Base-by-base conservation (phyloP, 1,140 invertebrate species). In the Heliconius eleuchia region DNA sequence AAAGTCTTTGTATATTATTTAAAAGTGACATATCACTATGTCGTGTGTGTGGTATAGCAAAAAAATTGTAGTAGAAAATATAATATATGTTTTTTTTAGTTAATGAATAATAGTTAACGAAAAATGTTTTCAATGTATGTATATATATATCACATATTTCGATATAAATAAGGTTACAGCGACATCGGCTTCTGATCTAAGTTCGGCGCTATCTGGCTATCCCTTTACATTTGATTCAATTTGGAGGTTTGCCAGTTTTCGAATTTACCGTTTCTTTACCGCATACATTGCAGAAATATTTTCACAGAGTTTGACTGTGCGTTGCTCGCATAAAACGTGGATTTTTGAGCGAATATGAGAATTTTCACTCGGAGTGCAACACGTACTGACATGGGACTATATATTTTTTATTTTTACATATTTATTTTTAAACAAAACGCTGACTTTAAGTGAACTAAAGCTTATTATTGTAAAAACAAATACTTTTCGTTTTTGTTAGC, bases 161-260 rank as follows among this genome's bases (percentile, higher is more conserved):
- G 60, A 66, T 66, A 30, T 76, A 76, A 76, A 76, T 76, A 76
- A 76, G 60, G 74, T 70, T 34, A 42, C n/a, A 60, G 74, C 46
- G 60, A 76, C 57, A 76, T 76, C 74, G 74, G 74, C 16, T 70
- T 71, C 57, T 76, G 74, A 70, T 76, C 39, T 50, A 76, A 70
- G 74, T 76, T 76, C 74, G 39, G 23, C 39, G 18, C 60, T 76
- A 42, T 60, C 66, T 27, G 74, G 39, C 60, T 76, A 76, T 76
- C 37, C 74, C 57, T 66, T 76, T 55, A 71, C 74, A 57, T 76
- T 76, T 46, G 27, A 76, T 70, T 76, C 74, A 76, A 76, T 76
- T 76, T 76, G 74, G 74, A 76, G 18, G 50, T 30, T 13, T 76
- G 74, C 74, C 74, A 76, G 74, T 71, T 70, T 70, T 71, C 57